Conservation (phyloP, 2,113 vertebrate species). For the Sebastes schlegelii region DNA sequence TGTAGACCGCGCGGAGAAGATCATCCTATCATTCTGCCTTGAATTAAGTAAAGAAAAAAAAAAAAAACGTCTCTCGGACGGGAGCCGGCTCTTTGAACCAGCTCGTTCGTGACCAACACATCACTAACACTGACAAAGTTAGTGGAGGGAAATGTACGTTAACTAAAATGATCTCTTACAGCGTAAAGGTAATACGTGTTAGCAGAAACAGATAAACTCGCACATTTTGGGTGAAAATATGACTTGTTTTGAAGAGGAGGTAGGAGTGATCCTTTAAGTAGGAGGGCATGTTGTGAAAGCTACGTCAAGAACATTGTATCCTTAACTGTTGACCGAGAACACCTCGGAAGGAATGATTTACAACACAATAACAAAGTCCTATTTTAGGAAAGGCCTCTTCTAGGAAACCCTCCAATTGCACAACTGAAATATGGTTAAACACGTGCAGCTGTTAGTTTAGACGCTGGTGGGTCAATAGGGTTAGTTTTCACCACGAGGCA, state of each 20-base stretch:
- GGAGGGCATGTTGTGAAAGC: neutral
- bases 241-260: neutral
- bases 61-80: too few species aligned
- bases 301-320: conserved; percentile 8
- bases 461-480: too few species aligned
- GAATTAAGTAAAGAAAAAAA: too few species aligned
- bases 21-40: too few species aligned
- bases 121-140: too few species aligned
- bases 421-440: neutral
- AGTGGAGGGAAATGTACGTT: neutral
- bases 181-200: neutral
- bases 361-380: neutral
- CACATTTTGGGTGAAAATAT: neutral
- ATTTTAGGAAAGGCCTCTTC: accelerated
- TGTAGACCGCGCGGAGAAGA: too few species aligned
- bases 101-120: too few species aligned
- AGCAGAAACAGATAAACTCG: neutral
- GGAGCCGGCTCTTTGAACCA: too few species aligned
- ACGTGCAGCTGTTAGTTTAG: neutral
- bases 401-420: neutral
- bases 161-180: neutral
- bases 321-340: neutral
- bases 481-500: too few species aligned
- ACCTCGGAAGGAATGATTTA: neutral
- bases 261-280: neutral